Percentiles rank a stretch among this genome's conserved stretches.
Evolutionary conservation across 2,888 invertebrate species (phyloP).

Genomic region (Lasioglossum malachurum): DNA sequence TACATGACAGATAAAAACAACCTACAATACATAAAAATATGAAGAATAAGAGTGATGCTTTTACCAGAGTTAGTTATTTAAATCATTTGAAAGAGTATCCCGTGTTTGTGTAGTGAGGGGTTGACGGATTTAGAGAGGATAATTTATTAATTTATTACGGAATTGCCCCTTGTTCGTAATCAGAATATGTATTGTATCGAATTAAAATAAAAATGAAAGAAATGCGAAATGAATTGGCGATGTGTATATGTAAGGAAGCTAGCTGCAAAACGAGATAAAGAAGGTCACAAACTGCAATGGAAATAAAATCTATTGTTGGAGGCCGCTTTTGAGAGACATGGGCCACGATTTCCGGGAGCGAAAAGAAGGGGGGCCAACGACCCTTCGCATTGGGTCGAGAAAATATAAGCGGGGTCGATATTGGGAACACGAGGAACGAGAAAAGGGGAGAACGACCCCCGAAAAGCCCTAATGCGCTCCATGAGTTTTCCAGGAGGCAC

Average conservation of each 20-base stretch:
- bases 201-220: constrained; percentile 15
- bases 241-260: constrained; percentile 25
- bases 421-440: constrained; percentile 63
- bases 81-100: neutral
- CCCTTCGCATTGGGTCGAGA: constrained; percentile 71
- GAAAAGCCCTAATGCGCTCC: constrained; percentile 66
- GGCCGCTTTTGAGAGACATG: constrained; percentile 63
- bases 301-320: constrained; percentile 66
- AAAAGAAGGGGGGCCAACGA: constrained; percentile 64
- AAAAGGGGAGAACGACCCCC: constrained; percentile 67
- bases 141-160: constrained; percentile 1
- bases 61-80: neutral
- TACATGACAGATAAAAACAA: neutral
- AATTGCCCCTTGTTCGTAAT: neutral
- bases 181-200: neutral
- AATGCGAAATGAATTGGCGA: constrained; percentile 11
- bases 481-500: constrained; percentile 67
- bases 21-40: neutral
- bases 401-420: constrained; percentile 72
- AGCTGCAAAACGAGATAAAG: constrained; percentile 41
- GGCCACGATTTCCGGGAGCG: constrained; percentile 70
- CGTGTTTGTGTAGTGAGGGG: neutral
- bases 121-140: neutral
- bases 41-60: neutral
- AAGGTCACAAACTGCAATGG: constrained; percentile 52